Percentiles rank a stretch among this genome's conserved stretches.
Conservation (phyloP, 1,140 invertebrate species). For the Homarus americanus region DNA sequence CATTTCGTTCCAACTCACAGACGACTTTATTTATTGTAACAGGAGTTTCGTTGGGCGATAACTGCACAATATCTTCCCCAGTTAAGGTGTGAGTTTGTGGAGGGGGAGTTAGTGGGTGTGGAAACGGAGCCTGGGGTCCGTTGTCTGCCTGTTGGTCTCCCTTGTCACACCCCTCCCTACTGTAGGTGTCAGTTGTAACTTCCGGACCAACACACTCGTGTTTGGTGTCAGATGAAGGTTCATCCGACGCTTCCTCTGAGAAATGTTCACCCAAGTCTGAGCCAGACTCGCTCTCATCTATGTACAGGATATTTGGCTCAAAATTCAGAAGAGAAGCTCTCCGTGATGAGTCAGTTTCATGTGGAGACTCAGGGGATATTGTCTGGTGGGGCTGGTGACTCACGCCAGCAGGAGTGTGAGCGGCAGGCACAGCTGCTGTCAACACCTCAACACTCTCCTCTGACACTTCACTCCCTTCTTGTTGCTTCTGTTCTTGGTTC, state of each 20-base stretch:
- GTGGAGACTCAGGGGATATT: background rate
- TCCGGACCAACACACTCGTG: background rate
- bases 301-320: constrained; percentile 19
- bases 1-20: background rate
- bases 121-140: background rate
- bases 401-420: background rate
- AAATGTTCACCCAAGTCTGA: background rate
- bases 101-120: background rate
- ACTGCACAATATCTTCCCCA: background rate
- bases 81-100: background rate
- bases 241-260: background rate
- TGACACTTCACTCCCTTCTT: background rate
- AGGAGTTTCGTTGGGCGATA: background rate
- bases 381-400: background rate
- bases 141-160: background rate
- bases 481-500: background rate
- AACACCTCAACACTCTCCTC: background rate
- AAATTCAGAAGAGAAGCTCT: background rate
- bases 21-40: background rate
- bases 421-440: background rate
- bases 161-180: background rate
- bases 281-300: constrained; percentile 32
- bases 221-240: background rate
- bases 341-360: background rate
- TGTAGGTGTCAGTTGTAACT: background rate